Base-by-base conservation (phyloP, 2,888 invertebrate genomes). In the Flexamia atlantica region DNA sequence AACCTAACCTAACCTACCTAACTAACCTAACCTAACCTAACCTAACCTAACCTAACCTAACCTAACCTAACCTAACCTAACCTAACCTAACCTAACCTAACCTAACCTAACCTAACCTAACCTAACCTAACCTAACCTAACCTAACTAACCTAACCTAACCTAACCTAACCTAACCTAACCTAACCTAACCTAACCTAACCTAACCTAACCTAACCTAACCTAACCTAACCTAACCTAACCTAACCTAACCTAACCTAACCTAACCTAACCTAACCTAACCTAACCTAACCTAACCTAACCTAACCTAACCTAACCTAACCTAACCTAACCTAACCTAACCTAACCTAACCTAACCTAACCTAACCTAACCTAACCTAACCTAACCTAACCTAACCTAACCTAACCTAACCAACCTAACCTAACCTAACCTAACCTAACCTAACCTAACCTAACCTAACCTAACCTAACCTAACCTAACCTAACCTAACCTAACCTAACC, bases 101-200 rank as follows among this genome's bases (percentile, higher is more conserved):
- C 84, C 84, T 84, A 79, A 84, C 83, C 83, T 83, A 79, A 83
- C 84, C 83, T 82, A 84, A 82, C 84, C 82, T 74, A 83, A 83
- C 84, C 84, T 84, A 84, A 84, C 82, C 84, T 42, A 79, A 84
- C 74, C 84, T 64, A 72, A 84, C 82, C 84, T 76, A 74, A 84
- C 82, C 80, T 84, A 84, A 74, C 84, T 76, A 74, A 82, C 84
- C 79, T 82, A 82, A 82, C 84, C 82, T 79, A 83, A 82, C 46
- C 82, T 83, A 84, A 82, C 64, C 84, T 83, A 83, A 84, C 84
- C 84, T 84, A 84, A 84, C 84, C 84, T 79, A 83, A 83, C 84
- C 84, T 84, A 84, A 84, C 84, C 84, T 83, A 83, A 84, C 84
- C 84, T 84, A 85, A 85, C 85, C 76, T 36, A 32, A 40, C 28